Conservation (phyloP, 2,888 invertebrate genomes). For the Drymonia ruficornis region DNA sequence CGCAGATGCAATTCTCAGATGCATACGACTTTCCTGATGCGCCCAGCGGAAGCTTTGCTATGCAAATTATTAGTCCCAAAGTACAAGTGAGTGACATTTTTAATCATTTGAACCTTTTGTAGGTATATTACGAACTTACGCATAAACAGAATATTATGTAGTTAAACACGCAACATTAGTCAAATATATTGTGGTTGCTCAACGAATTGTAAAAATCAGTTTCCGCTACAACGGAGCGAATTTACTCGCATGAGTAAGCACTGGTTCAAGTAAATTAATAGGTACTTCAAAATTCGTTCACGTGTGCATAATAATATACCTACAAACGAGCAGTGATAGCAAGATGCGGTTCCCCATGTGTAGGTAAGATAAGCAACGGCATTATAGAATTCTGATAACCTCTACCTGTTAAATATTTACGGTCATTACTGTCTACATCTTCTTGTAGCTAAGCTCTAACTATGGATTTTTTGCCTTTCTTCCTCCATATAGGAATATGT, state of each 20-base stretch:
- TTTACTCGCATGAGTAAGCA: constrained; percentile 19
- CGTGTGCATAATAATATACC: background rate
- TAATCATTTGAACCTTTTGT: no score
- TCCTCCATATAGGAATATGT: no score
- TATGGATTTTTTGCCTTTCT: no score
- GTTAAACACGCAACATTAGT: background rate
- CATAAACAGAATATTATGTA: no score
- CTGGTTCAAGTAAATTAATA: background rate
- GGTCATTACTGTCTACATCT: no score
- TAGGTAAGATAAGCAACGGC: no score
- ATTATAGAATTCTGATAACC: no score
- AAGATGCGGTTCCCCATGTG: no score
- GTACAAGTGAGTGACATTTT: constrained; percentile 64
- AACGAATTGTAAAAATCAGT: constrained; percentile 28
- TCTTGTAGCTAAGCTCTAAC: no score
- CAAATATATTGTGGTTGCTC: constrained; percentile 14
- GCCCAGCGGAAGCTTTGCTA: constrained; percentile 80
- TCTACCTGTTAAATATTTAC: no score
- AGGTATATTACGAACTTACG: no score
- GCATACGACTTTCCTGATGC: constrained; percentile 85
- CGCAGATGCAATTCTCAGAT: constrained; percentile 82
- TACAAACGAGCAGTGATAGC: no score
- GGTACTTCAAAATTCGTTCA: background rate
- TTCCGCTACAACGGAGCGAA: constrained; percentile 17
- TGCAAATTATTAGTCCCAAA: constrained; percentile 72